Base-by-base conservation (phyloP, 1,140 invertebrate genomes). In the Chironomus striatipennis region DNA sequence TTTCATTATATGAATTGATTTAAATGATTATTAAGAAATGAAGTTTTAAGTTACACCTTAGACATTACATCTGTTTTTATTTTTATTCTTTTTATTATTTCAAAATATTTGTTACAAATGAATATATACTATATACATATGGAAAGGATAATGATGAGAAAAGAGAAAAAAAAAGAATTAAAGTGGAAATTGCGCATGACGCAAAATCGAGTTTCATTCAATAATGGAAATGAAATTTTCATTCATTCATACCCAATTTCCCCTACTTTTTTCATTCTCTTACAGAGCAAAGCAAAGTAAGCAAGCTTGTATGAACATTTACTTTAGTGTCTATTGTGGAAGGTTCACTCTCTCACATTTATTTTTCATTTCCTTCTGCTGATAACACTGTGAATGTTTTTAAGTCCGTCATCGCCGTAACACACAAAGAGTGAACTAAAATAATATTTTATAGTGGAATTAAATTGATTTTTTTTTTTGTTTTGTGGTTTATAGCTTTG, bases 201-300 rank as follows among this genome's bases (percentile, higher is more conserved):
- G 9, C n/a, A n/a, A 57, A 57, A 57, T 4, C 5, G 4, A 57
- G 1, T n/a, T 57, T 57, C 47, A 57, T 57, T 57, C 47, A 57
- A 57, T n/a, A n/a, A 12, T 57, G n/a, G n/a, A 5, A 57, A n/a
- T n/a, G 47, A 57, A 57, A 57, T n/a, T n/a, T 34, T 34, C n/a
- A n/a, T 57, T 57, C 47, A 57, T 57, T 57, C 47, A 57, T 57
- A 15, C 47, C 47, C 47, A 57, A 57, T 57, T 57, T 57, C 47
- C 47, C 47, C 47, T 57, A 57, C 12, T 15, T 57, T 57, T n/a
- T n/a, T n/a, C n/a, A n/a, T n/a, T n/a, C 8, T 57, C 9, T 57
- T 57, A n/a, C 47, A 57, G 24, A 34, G 47, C 9, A n/a, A n/a
- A n/a, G n/a, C n/a, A n/a, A n/a, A n/a, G n/a, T n/a, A n/a, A n/a